Conservation (phyloP, 2,113 vertebrate genomes). For the Oxyruncus cristatus region DNA sequence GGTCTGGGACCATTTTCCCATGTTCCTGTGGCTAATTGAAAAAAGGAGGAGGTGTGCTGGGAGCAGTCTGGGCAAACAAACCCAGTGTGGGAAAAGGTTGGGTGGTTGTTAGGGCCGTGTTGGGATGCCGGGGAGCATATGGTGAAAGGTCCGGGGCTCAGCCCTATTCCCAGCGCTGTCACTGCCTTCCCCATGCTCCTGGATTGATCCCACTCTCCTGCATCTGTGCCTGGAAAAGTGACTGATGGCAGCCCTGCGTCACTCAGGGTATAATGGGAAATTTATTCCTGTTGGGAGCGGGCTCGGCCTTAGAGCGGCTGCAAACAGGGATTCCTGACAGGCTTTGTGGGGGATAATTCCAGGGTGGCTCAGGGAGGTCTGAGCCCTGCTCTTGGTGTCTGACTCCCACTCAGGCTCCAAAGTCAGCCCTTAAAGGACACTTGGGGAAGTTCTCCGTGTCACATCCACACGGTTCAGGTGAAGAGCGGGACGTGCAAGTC, state of each 20-base stretch:
- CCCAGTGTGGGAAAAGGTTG: slow-evolving; percentile 6
- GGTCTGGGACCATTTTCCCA: background rate
- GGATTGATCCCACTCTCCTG: background rate
- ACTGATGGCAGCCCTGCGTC: background rate
- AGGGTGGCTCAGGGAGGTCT: background rate
- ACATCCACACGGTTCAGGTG: background rate
- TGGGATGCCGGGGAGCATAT: slow-evolving; percentile 50
- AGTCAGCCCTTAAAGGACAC: slow-evolving; percentile 4
- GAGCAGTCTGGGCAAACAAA: slow-evolving; percentile 18
- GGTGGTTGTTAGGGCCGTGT: background rate
- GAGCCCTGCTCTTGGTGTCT: slow-evolving; percentile 27
- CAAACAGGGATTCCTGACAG: background rate
- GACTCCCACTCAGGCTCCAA: slow-evolving; percentile 21
- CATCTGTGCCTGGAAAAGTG: background rate
- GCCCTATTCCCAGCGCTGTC: background rate
- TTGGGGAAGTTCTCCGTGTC: background rate
- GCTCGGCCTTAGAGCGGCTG: background rate
- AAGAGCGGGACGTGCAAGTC: background rate
- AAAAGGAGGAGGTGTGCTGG: background rate
- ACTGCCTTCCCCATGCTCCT: background rate
- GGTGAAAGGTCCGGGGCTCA: slow-evolving; percentile 19
- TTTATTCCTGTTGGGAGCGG: background rate
- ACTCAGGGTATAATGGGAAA: background rate
- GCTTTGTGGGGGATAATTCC: background rate
- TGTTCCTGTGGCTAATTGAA: background rate